phyloP scores from a whole-genome alignment of 30 jellyfish, hydroid and myxozoan species.

The Turritopsis dohrnii region DNA sequence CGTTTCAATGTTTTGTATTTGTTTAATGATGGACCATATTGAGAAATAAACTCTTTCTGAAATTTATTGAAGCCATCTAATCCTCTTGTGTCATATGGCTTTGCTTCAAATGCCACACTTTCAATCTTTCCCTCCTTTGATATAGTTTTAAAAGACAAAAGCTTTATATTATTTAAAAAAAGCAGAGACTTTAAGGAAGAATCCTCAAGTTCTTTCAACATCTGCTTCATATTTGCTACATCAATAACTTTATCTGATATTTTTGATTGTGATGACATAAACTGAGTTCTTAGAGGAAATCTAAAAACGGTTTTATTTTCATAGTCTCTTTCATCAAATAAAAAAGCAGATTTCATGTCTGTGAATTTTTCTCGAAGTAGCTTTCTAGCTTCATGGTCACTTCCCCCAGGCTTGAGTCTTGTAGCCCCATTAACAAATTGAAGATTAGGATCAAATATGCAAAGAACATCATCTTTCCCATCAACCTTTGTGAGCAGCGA shows the following conservation, averaged over 20 bases:
- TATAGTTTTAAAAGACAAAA: constrained; percentile 13
- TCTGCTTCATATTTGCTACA: constrained; percentile 9
- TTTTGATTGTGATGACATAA: constrained; percentile 37
- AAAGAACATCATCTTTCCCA: constrained; percentile 24
- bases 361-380: constrained; percentile 25
- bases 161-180: constrained; percentile 7
- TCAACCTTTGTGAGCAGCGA: constrained; percentile 38
- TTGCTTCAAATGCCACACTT: neutral
- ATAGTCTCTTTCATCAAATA: constrained; percentile 18
- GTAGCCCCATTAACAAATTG: constrained; percentile 43
- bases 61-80: neutral
- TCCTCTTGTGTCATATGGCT: neutral
- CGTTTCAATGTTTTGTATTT: neutral
- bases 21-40: neutral
- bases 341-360: constrained; percentile 14
- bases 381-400: constrained; percentile 45
- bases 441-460: constrained; percentile 73
- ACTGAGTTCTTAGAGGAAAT: constrained; percentile 48
- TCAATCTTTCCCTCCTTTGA: constrained; percentile 12
- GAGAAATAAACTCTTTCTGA: constrained; percentile 11
- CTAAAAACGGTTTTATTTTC: constrained; percentile 52
- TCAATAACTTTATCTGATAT: constrained; percentile 30
- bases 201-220: constrained; percentile 26
- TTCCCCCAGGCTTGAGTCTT: constrained; percentile 59
- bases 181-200: constrained; percentile 2